Percentiles rank a stretch among this genome's conserved stretches.
phyloP scores from a whole-genome alignment of 2,797 vertebrate species.

The Labroides dimidiatus region DNA sequence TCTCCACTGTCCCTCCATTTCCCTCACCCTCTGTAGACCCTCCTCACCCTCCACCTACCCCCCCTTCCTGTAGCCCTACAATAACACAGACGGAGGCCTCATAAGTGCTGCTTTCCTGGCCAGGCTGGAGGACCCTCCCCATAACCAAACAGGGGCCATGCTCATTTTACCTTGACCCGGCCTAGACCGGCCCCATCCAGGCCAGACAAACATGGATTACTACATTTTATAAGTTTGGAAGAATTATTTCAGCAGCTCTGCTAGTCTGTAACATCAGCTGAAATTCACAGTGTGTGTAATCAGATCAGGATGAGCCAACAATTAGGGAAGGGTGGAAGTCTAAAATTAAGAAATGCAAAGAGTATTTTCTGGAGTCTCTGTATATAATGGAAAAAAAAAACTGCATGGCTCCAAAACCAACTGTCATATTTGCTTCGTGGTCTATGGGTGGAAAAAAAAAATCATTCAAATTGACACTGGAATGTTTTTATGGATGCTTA shows the following conservation, averaged over 20 bases:
- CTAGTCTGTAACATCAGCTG: not conserved
- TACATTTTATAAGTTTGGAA: conserved; percentile 14
- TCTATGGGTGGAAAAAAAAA: too few relatives aligned
- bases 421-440: not conserved
- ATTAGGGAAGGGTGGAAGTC: too few relatives aligned
- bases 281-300: not conserved
- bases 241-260: conserved; percentile 10
- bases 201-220: conserved; percentile 43
- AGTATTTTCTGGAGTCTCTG: too few relatives aligned
- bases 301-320: not conserved
- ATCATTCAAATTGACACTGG: too few relatives aligned
- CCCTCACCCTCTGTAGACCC: conserved; percentile 3
- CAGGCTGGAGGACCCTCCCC: conserved; percentile 70
- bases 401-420: too few relatives aligned
- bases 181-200: conserved; percentile 42
- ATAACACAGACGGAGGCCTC: conserved; percentile 81
- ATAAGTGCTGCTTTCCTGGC: conserved; percentile 80
- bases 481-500: too few relatives aligned
- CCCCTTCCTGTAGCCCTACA: conserved; percentile 73
- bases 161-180: conserved; percentile 70
- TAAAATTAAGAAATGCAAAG: too few relatives aligned
- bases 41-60: conserved; percentile 18
- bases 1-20: not conserved
- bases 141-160: conserved; percentile 75
- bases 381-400: too few relatives aligned